Evolutionary conservation across 2,888 invertebrate species (phyloP).

Genomic region (Gandaritis pyraliata): DNA sequence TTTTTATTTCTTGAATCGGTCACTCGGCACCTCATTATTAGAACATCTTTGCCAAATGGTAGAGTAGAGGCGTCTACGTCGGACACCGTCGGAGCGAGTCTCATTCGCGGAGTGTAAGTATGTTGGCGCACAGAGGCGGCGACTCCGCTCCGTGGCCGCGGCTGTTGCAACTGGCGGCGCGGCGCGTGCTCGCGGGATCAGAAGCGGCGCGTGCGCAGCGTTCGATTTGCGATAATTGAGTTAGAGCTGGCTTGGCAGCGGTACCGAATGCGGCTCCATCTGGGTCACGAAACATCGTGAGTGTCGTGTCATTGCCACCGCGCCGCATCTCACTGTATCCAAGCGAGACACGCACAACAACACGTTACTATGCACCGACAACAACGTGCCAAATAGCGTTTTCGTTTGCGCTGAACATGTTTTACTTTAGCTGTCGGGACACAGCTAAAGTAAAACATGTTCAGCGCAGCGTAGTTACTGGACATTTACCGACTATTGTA

Average conservation of each 20-base stretch:
- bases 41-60: not conserved
- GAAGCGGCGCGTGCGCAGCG: constrained; percentile 40
- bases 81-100: not conserved
- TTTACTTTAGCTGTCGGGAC: constrained; percentile 9
- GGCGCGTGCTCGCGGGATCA: not conserved
- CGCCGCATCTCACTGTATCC: constrained; percentile 18
- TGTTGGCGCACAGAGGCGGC: not conserved
- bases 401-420: too few species aligned
- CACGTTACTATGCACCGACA: constrained; percentile 7
- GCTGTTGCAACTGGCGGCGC: not conserved
- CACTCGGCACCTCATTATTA: constrained; percentile 4
- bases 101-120: not conserved
- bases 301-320: constrained; percentile 48
- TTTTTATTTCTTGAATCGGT: constrained; percentile 7
- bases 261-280: constrained; percentile 42
- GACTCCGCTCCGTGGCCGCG: not conserved
- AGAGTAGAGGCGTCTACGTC: not conserved
- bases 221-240: constrained; percentile 56
- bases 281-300: constrained; percentile 52
- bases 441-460: not conserved
- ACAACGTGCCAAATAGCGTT: constrained; percentile 4
- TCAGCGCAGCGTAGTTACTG: too few species aligned
- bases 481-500: too few species aligned
- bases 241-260: constrained; percentile 51
- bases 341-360: constrained; percentile 9